phyloP scores from a whole-genome alignment of 2,113 vertebrate species.

The Caloenas nicobarica region DNA sequence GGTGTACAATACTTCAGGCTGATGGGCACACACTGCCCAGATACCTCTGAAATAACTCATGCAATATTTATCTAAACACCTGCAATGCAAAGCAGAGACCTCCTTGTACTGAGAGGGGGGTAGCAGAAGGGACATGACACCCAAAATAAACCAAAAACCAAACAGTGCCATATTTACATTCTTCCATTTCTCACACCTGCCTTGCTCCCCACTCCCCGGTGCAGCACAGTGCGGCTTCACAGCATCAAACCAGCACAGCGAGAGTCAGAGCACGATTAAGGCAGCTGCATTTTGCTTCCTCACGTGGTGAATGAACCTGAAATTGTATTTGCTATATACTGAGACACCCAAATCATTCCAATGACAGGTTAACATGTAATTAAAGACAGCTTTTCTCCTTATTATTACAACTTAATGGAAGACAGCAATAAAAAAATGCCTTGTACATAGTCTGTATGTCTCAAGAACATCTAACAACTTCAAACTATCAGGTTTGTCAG shows the following conservation, averaged over 20 bases:
- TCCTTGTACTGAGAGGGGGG: neutral
- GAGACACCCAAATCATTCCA: conserved; percentile 21
- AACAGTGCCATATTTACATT: neutral
- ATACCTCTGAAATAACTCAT: neutral
- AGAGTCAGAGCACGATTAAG: neutral
- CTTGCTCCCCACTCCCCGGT: neutral
- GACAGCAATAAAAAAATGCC: neutral
- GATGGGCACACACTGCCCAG: neutral
- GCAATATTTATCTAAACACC: neutral
- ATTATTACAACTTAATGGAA: conserved; percentile 26
- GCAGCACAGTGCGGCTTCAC: neutral
- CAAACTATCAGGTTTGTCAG: conserved; percentile 12
- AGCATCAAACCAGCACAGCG: neutral
- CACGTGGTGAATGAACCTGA: neutral
- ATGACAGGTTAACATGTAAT: conserved; percentile 10
- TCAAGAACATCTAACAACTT: conserved; percentile 33
- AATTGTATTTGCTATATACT: neutral
- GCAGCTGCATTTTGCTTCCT: neutral
- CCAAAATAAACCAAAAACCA: neutral
- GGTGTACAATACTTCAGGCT: neutral
- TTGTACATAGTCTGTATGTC: neutral
- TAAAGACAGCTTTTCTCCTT: conserved; percentile 14
- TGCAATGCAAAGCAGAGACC: fast-evolving
- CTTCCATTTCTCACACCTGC: neutral
- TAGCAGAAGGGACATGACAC: neutral